Evolutionary conservation across 23 tunicate genomes (phyloP).

Genomic region (Ciona savignyi): DNA sequence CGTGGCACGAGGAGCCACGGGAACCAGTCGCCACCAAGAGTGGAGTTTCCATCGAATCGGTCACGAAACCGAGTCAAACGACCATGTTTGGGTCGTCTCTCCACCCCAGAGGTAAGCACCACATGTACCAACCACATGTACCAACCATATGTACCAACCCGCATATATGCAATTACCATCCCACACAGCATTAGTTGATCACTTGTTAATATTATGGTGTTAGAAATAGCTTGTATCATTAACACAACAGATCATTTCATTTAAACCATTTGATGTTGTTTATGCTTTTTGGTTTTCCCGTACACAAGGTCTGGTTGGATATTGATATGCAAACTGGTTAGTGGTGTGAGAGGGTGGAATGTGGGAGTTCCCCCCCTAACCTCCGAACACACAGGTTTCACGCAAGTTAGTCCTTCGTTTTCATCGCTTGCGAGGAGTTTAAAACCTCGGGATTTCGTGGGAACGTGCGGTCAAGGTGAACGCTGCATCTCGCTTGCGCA

Average conservation of each 20-base stretch:
- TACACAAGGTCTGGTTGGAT: too few species aligned
- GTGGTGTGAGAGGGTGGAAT: too few species aligned
- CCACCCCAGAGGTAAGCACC: neutral
- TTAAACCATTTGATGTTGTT: too few species aligned
- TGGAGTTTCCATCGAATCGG: slow-evolving; percentile 34
- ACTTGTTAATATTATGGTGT: too few species aligned
- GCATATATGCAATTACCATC: neutral
- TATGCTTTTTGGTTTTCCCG: too few species aligned
- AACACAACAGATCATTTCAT: too few species aligned
- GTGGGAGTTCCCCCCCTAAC: too few species aligned
- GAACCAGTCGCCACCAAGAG: slow-evolving; percentile 4
- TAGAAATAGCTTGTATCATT: too few species aligned
- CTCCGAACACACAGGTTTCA: neutral
- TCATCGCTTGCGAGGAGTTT: neutral
- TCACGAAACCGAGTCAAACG: slow-evolving; percentile 29
- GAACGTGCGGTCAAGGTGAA: too few species aligned
- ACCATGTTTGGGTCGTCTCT: neutral
- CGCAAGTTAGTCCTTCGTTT: neutral
- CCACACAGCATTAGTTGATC: neutral
- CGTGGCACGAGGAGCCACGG: slow-evolving; percentile 5
- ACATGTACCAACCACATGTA: too few species aligned
- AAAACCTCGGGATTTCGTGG: too few species aligned
- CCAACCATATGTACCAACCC: neutral
- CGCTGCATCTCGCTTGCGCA: neutral
- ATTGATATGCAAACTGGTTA: too few species aligned